Evolutionary conservation across 1,140 invertebrate species (phyloP).

Genomic region (Subanguina moxae): DNA sequence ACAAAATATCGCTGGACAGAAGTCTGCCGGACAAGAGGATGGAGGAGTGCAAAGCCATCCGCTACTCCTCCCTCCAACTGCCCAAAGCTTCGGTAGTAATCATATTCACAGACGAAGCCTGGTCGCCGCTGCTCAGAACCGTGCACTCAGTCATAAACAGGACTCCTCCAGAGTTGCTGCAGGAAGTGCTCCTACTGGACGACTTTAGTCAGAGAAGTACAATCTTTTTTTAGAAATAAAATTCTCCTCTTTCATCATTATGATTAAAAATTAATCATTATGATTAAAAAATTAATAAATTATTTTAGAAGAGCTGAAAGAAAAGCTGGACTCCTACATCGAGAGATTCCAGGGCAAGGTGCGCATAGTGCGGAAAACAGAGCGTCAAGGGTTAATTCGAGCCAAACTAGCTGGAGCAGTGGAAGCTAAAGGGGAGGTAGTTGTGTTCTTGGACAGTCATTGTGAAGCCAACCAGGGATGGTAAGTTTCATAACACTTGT

Average conservation of each 20-base stretch:
- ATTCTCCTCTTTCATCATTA: background rate
- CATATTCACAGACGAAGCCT: conserved; percentile 80
- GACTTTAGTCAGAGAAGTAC: conserved; percentile 75
- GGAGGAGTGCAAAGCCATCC: conserved; percentile 34
- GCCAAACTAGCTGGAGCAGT: conserved; percentile 77
- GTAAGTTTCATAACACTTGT: conserved; percentile 60
- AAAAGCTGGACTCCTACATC: conserved; percentile 74
- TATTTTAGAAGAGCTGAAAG: conserved; percentile 68
- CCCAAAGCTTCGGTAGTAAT: conserved; percentile 36
- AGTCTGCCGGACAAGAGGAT: conserved; percentile 29
- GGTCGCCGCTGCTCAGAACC: conserved; percentile 76
- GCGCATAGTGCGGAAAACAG: conserved; percentile 71
- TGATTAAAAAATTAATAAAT: too few relatives aligned
- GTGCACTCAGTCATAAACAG: conserved; percentile 81
- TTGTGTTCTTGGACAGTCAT: conserved; percentile 92
- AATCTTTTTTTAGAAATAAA: background rate
- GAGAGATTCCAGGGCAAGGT: conserved; percentile 63
- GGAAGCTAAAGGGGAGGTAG: conserved; percentile 73
- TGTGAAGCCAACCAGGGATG: conserved; percentile 79
- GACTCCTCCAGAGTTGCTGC: conserved; percentile 68
- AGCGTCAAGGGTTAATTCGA: conserved; percentile 76
- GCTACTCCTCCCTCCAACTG: conserved; percentile 27
- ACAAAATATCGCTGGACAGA: conserved; percentile 45
- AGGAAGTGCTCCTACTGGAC: conserved; percentile 83
- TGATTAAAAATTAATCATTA: background rate